A percentile compares a stretch with the other conserved stretches of the same genome.
phyloP scores from a whole-genome alignment of 1,140 invertebrate species.

The Patella vulgata region DNA sequence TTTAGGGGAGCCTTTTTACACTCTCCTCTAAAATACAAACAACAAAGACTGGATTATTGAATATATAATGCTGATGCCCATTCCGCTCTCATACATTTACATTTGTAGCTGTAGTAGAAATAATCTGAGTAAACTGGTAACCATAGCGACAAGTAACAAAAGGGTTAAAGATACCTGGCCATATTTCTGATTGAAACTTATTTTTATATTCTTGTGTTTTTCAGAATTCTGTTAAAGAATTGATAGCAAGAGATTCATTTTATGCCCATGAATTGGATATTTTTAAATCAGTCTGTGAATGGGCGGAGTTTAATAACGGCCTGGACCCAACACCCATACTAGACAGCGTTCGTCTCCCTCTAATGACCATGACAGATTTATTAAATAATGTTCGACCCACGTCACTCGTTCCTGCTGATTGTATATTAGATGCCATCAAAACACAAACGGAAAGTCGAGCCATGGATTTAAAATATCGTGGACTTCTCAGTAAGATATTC shows the following conservation, averaged over 20 bases:
- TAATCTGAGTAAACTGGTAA: too few relatives aligned
- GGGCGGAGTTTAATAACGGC: constrained; percentile 83
- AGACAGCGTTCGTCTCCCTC: constrained; percentile 78
- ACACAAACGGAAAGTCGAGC: constrained; percentile 79
- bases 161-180: too few relatives aligned
- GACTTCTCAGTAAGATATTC: constrained; percentile 72
- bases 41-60: too few relatives aligned
- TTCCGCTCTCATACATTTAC: too few relatives aligned
- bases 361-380: constrained; percentile 89
- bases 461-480: constrained; percentile 81
- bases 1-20: too few relatives aligned
- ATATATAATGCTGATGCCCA: too few relatives aligned
- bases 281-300: constrained; percentile 86
- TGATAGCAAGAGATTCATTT: constrained; percentile 94
- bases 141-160: too few relatives aligned
- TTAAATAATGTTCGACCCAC: constrained; percentile 88
- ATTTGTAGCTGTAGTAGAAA: too few relatives aligned
- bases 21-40: too few relatives aligned
- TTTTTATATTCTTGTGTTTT: constrained; percentile 66
- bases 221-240: constrained; percentile 70
- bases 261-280: constrained; percentile 96
- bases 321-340: constrained; percentile 67
- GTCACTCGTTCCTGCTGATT: constrained; percentile 85
- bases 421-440: constrained; percentile 93
- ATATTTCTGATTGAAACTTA: background rate